Evolutionary conservation across 2,797 vertebrate genomes (phyloP).

Genomic region (Pipistrellus kuhlii): DNA sequence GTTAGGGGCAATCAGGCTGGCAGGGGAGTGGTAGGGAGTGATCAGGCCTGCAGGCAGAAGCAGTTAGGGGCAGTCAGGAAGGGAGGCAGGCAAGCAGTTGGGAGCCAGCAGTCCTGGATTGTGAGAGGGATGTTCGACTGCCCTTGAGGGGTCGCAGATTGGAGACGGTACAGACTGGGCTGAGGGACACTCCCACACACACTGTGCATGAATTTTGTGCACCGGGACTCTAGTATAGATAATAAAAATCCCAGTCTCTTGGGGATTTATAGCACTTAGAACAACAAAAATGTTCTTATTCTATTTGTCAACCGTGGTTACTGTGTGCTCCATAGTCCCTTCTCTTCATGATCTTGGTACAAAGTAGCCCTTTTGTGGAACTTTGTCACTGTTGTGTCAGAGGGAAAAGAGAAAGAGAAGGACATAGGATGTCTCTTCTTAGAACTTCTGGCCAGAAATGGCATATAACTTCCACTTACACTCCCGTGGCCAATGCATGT

Average conservation of each 20-base stretch:
- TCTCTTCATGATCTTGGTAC: not conserved
- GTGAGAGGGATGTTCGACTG: no score
- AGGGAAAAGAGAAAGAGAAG: not conserved
- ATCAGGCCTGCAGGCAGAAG: no score
- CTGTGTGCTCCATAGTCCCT: not conserved
- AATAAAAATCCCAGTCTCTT: not conserved
- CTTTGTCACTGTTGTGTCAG: not conserved
- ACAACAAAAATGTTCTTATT: not conserved
- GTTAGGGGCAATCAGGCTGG: no score
- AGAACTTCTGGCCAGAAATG: not conserved
- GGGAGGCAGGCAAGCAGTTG: no score
- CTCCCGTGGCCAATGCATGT: not conserved
- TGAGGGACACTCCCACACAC: no score
- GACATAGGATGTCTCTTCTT: not conserved
- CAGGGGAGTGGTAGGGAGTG: no score
- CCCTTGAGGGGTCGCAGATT: no score
- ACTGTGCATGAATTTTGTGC: no score
- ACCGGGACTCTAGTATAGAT: not conserved
- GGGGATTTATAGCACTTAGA: not conserved
- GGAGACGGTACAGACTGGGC: no score
- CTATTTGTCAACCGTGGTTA: not conserved
- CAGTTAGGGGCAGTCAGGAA: no score
- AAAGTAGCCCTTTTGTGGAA: not conserved
- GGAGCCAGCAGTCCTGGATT: no score
- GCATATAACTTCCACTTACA: not conserved